These are phyloP conservation scores for Condylura cristata DNA, from an alignment of 2,113 vertebrate genomes.

Conservation along the genomic window DNA sequence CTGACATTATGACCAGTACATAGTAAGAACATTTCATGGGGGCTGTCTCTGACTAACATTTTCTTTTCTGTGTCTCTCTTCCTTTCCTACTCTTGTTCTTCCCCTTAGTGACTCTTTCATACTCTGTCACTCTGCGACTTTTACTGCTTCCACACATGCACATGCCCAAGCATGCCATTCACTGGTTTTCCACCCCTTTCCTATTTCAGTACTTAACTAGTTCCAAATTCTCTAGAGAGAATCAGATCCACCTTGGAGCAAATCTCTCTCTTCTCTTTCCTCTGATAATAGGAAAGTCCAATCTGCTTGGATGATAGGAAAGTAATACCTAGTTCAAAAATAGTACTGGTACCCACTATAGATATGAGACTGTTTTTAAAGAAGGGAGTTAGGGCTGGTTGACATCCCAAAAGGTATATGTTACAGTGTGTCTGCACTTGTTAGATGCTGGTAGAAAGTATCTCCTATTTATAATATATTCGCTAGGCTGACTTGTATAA, in stretches of 20 bases:
- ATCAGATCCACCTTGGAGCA: neutral
- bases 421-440: neutral
- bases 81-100: neutral
- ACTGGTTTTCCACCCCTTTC: neutral
- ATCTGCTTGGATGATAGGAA: neutral
- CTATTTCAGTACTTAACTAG: neutral
- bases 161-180: neutral
- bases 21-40: neutral
- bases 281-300: neutral
- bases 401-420: neutral
- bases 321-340: neutral
- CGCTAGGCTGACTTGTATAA: slow-evolving; percentile 35
- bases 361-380: neutral
- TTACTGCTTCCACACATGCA: neutral
- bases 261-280: neutral
- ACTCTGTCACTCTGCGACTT: neutral
- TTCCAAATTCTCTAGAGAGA: neutral
- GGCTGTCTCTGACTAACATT: neutral
- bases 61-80: neutral
- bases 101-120: neutral
- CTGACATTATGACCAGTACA: neutral
- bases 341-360: neutral
- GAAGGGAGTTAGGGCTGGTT: neutral
- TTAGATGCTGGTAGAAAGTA: neutral
- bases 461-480: neutral